Percentiles rank a stretch among this genome's conserved stretches.
Conservation (phyloP, 2,888 invertebrate species). For the Coleophora deauratella region DNA sequence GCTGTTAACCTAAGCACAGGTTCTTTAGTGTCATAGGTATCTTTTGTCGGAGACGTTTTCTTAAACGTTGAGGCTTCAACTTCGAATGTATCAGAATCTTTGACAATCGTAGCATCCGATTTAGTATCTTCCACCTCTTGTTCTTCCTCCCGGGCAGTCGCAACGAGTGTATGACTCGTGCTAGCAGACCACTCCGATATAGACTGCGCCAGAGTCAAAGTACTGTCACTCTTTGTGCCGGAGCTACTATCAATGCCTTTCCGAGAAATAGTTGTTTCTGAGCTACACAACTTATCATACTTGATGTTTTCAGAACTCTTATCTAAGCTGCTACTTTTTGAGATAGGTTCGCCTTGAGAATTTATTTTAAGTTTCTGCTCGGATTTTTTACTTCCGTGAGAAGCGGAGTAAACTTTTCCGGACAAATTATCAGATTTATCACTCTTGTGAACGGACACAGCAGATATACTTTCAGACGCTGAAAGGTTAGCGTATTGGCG, state of each 20-base stretch:
- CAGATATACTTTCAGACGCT: slow-evolving; percentile 78
- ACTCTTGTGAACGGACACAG: slow-evolving; percentile 75
- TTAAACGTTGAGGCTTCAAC: slow-evolving; percentile 28
- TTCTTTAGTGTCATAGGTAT: slow-evolving; percentile 32
- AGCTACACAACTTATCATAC: slow-evolving; percentile 76
- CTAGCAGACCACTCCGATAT: slow-evolving; percentile 90
- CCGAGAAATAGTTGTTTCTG: slow-evolving; percentile 69
- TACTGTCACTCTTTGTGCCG: slow-evolving; percentile 86
- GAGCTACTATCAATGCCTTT: slow-evolving; percentile 76
- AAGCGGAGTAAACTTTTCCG: slow-evolving; percentile 73
- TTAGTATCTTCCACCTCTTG: slow-evolving; percentile 56
- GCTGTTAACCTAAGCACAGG: slow-evolving; percentile 49
- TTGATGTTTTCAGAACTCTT: slow-evolving; percentile 68
- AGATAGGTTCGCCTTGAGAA: slow-evolving; percentile 66
- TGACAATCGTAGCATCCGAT: slow-evolving; percentile 62
- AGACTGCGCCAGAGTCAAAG: slow-evolving; percentile 82
- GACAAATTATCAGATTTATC: slow-evolving; percentile 75
- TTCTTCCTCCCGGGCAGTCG: slow-evolving; percentile 71
- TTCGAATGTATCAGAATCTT: slow-evolving; percentile 43
- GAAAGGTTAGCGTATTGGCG: slow-evolving; percentile 85
- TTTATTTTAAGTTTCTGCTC: slow-evolving; percentile 60
- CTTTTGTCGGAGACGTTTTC: slow-evolving; percentile 32
- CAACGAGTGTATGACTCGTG: slow-evolving; percentile 83
- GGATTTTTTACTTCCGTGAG: slow-evolving; percentile 68
- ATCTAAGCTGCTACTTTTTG: slow-evolving; percentile 76